Base-by-base conservation (phyloP, 2,888 invertebrate species). In the Urechis unicinctus region DNA sequence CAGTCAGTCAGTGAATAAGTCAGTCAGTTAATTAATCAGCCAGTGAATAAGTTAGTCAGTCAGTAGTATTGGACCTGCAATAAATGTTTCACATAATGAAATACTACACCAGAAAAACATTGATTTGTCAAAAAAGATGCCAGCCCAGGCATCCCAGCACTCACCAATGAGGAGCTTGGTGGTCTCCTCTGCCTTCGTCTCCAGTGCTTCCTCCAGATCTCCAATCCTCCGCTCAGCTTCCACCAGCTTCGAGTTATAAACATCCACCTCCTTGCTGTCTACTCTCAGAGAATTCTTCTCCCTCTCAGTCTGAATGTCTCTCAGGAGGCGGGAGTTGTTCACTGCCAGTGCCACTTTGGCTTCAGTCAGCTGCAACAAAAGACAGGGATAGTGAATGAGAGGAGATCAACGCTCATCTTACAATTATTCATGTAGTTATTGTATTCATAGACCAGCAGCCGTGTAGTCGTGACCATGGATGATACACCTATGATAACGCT, bases 181-280 rank as follows among this genome's bases (percentile, higher is more conserved):
- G 1, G 64, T 61, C 25, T 62, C 58, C 26, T 63, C 62, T 25
- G 66, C 66, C 45, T 66, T 64, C 22, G 55, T 58, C 26, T 64
- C 61, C 17, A 68, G 53, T 1, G 62, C 53, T 24, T 65, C 64
- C 57, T 71, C 70, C 26, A 71, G 60, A 22, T 67, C 64, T 28
- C 64, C 55, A 24, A 67, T 60, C 41, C 66, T 65, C 30, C 66
- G 55, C 56, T 70, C 68, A 25, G 66, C 66, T 44, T 69, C 68
- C 3, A 66, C 61, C 26, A 70, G 61, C 51, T 66, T 66, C 2
- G 66, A 64, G 59, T 68, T 67, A n/a, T 69, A 59, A 25, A 62
- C 61, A 13, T 68, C 67, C 57, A 66, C 68, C 50, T 64, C 66
- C 57, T 68, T 65, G 42, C 69, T 59, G 52, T 69, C 70, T 4